Conservation (phyloP, 2,888 invertebrate genomes). For the Acleris laterana region DNA sequence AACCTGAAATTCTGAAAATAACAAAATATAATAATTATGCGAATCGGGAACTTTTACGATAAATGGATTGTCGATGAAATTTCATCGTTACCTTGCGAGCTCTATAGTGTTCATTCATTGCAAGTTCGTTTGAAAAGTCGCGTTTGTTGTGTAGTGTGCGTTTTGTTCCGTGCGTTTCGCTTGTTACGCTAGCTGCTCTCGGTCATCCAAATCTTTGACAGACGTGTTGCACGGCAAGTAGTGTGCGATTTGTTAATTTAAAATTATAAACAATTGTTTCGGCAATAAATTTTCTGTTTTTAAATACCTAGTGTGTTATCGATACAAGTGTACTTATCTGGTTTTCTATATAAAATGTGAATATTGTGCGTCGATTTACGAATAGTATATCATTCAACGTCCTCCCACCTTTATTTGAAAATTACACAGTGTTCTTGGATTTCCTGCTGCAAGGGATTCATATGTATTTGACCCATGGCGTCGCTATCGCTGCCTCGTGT, state of each 20-base stretch:
- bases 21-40: too few relatives aligned
- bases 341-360: conserved; percentile 2
- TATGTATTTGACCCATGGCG: conserved; percentile 85
- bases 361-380: not conserved
- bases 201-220: conserved; percentile 27
- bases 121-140: conserved; percentile 13
- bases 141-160: conserved; percentile 11
- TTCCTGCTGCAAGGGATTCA: conserved; percentile 58
- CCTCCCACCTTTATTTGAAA: conserved; percentile 42
- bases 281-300: not conserved
- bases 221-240: conserved; percentile 9
- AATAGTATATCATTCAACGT: conserved; percentile 17
- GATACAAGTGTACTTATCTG: conserved; percentile 3
- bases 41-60: too few relatives aligned
- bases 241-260: conserved; percentile 15
- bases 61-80: conserved; percentile 4
- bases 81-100: conserved; percentile 6
- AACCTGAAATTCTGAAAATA: too few relatives aligned
- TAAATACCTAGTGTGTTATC: not conserved
- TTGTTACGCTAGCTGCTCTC: conserved; percentile 4
- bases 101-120: conserved; percentile 2
- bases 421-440: conserved; percentile 43
- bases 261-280: conserved; percentile 22
- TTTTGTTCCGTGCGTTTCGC: conserved; percentile 22
- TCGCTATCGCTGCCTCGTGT: conserved; percentile 89